Percentiles rank a stretch among this genome's conserved stretches.
Evolutionary conservation across 1,140 invertebrate genomes (phyloP).

Genomic region (Drosophila santomea): DNA sequence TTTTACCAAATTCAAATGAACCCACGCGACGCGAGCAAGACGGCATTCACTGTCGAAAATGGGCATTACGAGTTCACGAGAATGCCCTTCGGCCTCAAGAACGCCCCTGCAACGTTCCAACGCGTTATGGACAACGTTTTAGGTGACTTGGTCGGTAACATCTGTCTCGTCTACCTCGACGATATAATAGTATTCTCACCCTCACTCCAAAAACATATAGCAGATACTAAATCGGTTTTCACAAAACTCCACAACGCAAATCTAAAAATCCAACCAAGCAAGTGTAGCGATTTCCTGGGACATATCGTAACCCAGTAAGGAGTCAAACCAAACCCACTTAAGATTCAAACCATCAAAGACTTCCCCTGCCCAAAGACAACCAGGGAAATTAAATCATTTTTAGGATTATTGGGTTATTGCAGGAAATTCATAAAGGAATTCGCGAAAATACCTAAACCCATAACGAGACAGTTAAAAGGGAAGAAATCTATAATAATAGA

Average conservation of each 20-base stretch:
- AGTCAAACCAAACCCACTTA: neutral
- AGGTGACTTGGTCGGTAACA: neutral
- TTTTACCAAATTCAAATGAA: neutral
- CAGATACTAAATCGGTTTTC: slow-evolving; percentile 18
- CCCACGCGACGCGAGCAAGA: neutral
- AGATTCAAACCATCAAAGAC: neutral
- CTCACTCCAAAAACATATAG: slow-evolving; percentile 2
- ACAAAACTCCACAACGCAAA: slow-evolving; percentile 19
- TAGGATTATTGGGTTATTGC: no score
- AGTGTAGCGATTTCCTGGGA: slow-evolving; percentile 6
- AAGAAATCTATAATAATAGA: no score
- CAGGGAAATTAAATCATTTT: no score
- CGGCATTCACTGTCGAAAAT: slow-evolving; percentile 1
- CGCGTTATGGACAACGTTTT: neutral
- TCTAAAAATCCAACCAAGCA: slow-evolving; percentile 23
- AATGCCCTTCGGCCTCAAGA: neutral
- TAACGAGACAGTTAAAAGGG: no score
- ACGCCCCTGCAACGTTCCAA: neutral
- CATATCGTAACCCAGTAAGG: neutral
- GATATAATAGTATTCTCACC: neutral
- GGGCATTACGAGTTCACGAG: neutral
- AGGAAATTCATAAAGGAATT: no score
- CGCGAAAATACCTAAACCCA: no score
- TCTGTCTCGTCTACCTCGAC: neutral
- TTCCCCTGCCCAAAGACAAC: no score